Evolutionary conservation across 2,797 vertebrate genomes (phyloP).

Genomic region (Odontamblyopus lacepedii): DNA sequence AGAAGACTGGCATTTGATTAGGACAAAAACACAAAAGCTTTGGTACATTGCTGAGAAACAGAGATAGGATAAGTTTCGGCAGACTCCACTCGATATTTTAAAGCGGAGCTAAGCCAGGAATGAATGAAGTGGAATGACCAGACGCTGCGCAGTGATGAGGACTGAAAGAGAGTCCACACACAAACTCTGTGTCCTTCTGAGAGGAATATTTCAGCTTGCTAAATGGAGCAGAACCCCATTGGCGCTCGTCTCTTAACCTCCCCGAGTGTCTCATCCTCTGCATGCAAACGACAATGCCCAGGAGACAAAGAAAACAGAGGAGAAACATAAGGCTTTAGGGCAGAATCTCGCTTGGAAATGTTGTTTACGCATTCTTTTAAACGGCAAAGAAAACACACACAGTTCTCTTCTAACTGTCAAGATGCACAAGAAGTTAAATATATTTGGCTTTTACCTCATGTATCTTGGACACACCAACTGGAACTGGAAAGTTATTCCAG

Average conservation of each 20-base stretch:
- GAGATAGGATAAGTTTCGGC: slow-evolving; percentile 41
- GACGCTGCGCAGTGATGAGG: slow-evolving; percentile 64
- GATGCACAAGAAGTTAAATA: not conserved
- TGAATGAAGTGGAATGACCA: slow-evolving; percentile 74
- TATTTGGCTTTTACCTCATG: not conserved
- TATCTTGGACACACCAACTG: not conserved
- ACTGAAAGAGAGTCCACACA: slow-evolving; percentile 57
- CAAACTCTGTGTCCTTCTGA: slow-evolving; percentile 69
- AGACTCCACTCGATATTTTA: slow-evolving; percentile 60
- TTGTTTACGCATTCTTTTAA: slow-evolving; percentile 45
- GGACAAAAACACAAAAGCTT: not conserved
- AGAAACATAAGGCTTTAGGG: slow-evolving; percentile 47
- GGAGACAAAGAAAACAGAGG: slow-evolving; percentile 62
- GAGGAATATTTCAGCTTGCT: slow-evolving; percentile 76
- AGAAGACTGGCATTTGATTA: not conserved
- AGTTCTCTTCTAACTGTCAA: not conserved
- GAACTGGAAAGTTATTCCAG: not conserved
- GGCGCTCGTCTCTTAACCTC: slow-evolving; percentile 75
- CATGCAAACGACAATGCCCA: slow-evolving; percentile 73
- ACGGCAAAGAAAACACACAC: slow-evolving; percentile 25
- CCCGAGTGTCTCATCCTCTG: slow-evolving; percentile 69
- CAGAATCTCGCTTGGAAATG: slow-evolving; percentile 44
- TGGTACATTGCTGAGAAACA: not conserved
- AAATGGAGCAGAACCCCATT: slow-evolving; percentile 81
- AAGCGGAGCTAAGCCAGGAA: slow-evolving; percentile 62